Base-by-base conservation (phyloP, 2,888 invertebrate genomes). In the Aphodius sticticus region DNA sequence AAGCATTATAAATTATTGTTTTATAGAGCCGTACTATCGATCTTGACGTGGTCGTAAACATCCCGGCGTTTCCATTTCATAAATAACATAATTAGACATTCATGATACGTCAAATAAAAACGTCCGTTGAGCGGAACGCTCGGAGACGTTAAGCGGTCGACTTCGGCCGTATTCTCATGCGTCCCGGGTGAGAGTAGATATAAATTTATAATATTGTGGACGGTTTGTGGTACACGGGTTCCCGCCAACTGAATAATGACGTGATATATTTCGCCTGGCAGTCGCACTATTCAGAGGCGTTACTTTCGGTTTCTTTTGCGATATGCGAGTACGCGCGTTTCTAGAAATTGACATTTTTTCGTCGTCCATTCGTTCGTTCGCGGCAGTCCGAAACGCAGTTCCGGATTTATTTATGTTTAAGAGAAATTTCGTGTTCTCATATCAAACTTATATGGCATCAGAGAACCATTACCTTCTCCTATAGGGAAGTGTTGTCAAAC, bases 271-370 rank as follows among this genome's bases (percentile, higher is more conserved):
- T 53, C 53, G 53, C 53, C 53, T 53, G 36, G 16, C 72, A 36
- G 72, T 35, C 16, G 36, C 72, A 72, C 72, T 35, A 72, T 26
- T 72, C 15, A 72, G 72, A 9, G 72, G 72, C 26, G 72, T 72
- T 72, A 72, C 72, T 35, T 72, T 35, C 16, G 6, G 36, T 72
- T 72, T 36, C 26, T 72, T 76, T 12, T 1, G 53, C 53, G 53
- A 53, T 53, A 53, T 53, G 53, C 12, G 12, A 12, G 53, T 53
- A 5, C 53, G 53, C 53, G 53, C 53, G 53, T 53, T 53, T 53
- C 53, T 53, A 53, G 53, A 53, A 53, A 53, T 53, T 53, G 53
- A 53, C 53, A 53, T 53, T 53, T 53, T 53, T 53, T 53, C 53
- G 53, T 53, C 53, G 53, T 53, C 53, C 53, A 5, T 12, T 9